phyloP scores from a whole-genome alignment of 2,888 invertebrate genomes.

The Tinea pellionella region DNA sequence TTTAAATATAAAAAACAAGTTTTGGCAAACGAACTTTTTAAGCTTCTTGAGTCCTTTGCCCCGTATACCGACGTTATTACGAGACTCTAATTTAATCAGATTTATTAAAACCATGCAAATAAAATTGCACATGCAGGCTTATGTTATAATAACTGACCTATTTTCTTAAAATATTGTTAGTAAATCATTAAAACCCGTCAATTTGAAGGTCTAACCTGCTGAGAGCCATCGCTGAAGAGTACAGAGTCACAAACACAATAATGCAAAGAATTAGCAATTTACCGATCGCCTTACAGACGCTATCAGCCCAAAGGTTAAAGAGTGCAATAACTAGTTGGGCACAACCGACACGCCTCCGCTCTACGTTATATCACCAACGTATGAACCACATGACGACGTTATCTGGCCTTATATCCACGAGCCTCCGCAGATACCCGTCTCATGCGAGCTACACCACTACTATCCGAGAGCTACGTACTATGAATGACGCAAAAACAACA shows the following conservation, averaged over 20 bases:
- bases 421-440: constrained; percentile 41
- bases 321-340: constrained; percentile 23
- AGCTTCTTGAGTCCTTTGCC: background rate
- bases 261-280: background rate
- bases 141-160: background rate
- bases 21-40: background rate
- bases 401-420: constrained; percentile 57
- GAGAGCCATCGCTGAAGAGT: constrained; percentile 10
- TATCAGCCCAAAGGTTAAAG: constrained; percentile 29
- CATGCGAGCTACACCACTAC: constrained; percentile 61
- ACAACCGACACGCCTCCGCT: constrained; percentile 46
- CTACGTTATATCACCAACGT: constrained; percentile 42
- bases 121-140: background rate
- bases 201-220: constrained; percentile 9
- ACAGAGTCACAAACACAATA: background rate
- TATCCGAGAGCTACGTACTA: constrained; percentile 70
- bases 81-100: no score
- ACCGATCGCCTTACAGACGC: constrained; percentile 1
- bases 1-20: background rate
- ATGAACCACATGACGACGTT: constrained; percentile 2
- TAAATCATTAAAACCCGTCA: background rate
- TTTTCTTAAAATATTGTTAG: background rate
- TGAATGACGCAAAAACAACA: constrained; percentile 52
- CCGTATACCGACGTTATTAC: no score
- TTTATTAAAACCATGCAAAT: no score